Conservation (phyloP, 2,113 vertebrate species). For the Telmatochromis sp. region DNA sequence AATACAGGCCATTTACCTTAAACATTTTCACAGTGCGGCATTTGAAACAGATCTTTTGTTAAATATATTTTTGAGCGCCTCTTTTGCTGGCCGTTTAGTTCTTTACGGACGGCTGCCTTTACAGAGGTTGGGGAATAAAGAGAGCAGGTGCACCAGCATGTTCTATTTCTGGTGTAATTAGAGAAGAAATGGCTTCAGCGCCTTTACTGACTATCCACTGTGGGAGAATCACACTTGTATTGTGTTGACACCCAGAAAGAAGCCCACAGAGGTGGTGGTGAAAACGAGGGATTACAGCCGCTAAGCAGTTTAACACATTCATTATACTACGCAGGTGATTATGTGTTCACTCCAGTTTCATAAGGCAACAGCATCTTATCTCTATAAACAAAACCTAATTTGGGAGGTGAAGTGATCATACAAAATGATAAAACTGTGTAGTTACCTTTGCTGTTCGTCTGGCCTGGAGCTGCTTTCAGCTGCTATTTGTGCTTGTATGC, state of each 20-base stretch:
- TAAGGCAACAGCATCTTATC: not conserved
- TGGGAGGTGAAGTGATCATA: not conserved
- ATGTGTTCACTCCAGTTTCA: not conserved
- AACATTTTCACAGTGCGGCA: not conserved
- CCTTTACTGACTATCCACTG: not conserved
- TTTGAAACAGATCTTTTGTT: not conserved
- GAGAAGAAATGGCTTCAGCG: not conserved
- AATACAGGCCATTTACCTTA: too few relatives aligned
- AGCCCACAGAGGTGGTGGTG: not conserved
- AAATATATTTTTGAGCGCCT: not conserved
- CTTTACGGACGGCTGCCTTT: not conserved
- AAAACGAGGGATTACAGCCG: not conserved
- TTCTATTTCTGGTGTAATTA: conserved; percentile 44
- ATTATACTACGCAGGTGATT: not conserved
- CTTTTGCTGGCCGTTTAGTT: not conserved
- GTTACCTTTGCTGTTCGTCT: not conserved
- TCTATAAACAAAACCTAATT: not conserved
- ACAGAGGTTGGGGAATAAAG: not conserved
- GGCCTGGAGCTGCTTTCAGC: not conserved
- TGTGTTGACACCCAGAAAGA: conserved; percentile 1
- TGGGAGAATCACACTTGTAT: not conserved
- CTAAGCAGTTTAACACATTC: not conserved
- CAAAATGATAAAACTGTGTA: not conserved
- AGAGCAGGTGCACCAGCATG: not conserved
- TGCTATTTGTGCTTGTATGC: not conserved